Evolutionary conservation across 2,797 vertebrate species (phyloP).

Genomic region (Alca torda): DNA sequence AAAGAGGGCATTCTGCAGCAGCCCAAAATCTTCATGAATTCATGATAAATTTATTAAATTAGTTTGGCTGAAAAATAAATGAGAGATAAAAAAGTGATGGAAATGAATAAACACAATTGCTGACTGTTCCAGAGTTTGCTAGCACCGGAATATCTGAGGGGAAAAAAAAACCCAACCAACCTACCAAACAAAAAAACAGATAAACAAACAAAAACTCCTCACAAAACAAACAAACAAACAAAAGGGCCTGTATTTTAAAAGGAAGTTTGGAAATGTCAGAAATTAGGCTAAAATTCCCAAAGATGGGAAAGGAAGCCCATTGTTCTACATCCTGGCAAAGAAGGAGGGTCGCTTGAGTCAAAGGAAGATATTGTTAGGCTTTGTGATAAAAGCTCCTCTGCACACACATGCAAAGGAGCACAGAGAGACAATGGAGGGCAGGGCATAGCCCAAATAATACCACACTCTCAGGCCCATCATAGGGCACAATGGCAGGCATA

Average conservation of each 20-base stretch:
- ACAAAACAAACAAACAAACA: neutral
- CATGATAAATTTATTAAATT: neutral
- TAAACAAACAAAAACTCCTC: neutral
- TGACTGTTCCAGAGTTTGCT: neutral
- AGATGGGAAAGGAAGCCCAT: neutral
- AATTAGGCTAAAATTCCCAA: neutral
- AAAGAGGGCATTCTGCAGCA: neutral
- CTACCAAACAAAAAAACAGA: neutral
- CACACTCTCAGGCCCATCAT: neutral
- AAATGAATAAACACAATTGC: neutral
- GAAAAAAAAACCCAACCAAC: neutral
- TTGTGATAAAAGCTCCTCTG: neutral
- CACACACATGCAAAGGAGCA: neutral
- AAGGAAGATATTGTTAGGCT: neutral
- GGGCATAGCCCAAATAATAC: neutral
- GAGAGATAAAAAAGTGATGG: neutral
- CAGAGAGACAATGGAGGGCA: fast-evolving
- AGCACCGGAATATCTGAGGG: neutral
- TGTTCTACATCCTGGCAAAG: neutral
- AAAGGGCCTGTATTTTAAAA: neutral
- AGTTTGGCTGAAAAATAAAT: neutral
- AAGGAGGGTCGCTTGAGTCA: neutral
- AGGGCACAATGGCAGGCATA: neutral
- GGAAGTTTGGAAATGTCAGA: neutral
- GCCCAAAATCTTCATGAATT: neutral